Conservation (phyloP, 1,140 invertebrate species). For the Pomacea maculata region DNA sequence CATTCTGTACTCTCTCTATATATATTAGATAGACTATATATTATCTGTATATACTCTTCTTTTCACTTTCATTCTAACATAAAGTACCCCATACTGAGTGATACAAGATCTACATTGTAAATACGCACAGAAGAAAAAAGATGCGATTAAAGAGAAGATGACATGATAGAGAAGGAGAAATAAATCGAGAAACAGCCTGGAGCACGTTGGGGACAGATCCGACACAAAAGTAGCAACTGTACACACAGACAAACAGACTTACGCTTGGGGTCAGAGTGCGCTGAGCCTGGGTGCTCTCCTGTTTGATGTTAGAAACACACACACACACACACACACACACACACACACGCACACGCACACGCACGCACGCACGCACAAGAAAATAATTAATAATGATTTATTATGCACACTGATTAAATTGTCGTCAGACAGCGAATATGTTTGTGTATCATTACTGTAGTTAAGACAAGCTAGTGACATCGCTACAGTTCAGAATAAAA, state of each 20-base stretch:
- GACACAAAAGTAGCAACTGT: not conserved
- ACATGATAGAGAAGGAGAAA: constrained; percentile 1
- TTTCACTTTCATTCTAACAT: too few species aligned
- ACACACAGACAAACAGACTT: constrained; percentile 4
- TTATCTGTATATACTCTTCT: too few species aligned
- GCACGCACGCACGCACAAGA: not conserved
- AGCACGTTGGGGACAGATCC: not conserved
- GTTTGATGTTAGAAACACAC: not conserved
- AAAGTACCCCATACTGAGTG: too few species aligned
- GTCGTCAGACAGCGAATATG: not conserved
- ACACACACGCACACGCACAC: not conserved
- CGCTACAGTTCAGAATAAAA: too few species aligned
- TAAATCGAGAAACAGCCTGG: not conserved
- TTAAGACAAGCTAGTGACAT: too few species aligned
- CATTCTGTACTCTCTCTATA: too few species aligned
- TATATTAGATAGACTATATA: too few species aligned
- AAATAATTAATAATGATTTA: too few species aligned
- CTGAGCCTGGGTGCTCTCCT: not conserved
- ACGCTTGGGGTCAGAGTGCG: too few species aligned
- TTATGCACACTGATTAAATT: not conserved
- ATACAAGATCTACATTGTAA: too few species aligned
- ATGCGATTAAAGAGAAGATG: not conserved
- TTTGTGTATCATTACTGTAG: not conserved
- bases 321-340: not conserved
- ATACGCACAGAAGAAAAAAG: not conserved